phyloP scores from a whole-genome alignment of 2,113 vertebrate species.

The Mystacornis crossleyi region DNA sequence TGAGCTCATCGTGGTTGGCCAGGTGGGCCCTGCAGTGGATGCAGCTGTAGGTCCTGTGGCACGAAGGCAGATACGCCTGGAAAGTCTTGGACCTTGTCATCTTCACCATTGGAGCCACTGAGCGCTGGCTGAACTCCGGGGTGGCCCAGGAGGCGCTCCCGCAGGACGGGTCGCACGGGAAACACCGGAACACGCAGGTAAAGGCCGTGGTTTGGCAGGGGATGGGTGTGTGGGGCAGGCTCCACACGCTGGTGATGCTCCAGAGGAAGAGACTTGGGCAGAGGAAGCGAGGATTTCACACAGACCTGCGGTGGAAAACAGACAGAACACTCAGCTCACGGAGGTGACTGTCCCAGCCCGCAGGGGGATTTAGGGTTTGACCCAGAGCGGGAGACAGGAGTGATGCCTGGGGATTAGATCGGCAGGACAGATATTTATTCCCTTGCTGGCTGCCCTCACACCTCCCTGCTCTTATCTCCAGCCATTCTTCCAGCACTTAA shows the following conservation, averaged over 20 bases:
- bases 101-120: slow-evolving; percentile 93
- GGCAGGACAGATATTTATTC: background rate
- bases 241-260: slow-evolving; percentile 84
- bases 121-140: slow-evolving; percentile 82
- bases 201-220: slow-evolving; percentile 95
- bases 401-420: background rate
- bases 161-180: slow-evolving; percentile 98
- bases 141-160: slow-evolving; percentile 95
- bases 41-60: slow-evolving; percentile 98
- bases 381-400: background rate
- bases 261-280: slow-evolving; percentile 36
- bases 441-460: background rate
- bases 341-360: accelerated
- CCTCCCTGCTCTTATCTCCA: background rate
- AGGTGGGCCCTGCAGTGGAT: slow-evolving; percentile 98
- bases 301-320: slow-evolving; percentile 2
- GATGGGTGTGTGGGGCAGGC: slow-evolving; percentile 83
- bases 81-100: slow-evolving; percentile 99
- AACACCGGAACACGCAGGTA: slow-evolving; percentile 99
- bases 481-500: background rate
- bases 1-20: slow-evolving; percentile 98
- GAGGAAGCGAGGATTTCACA: background rate
- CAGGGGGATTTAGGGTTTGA: accelerated
- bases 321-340: background rate
- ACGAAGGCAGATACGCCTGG: slow-evolving; percentile 96